Evolutionary conservation across 2,888 invertebrate genomes (phyloP).

Genomic region (Charanyca ferruginea): DNA sequence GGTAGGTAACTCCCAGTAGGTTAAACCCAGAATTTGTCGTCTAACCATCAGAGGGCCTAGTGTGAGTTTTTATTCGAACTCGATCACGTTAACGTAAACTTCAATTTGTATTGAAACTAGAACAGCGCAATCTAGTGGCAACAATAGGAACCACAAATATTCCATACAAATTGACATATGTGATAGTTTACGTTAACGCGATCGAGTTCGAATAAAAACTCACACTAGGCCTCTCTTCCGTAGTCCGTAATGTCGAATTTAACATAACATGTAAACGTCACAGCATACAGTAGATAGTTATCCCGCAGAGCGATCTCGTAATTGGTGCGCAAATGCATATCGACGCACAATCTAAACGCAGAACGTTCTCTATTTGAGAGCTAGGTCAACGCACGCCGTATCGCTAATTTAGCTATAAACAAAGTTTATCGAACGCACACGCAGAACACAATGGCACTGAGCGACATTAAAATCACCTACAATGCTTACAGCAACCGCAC

Average conservation of each 20-base stretch:
- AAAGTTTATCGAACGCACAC: constrained; percentile 88
- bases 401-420: constrained; percentile 89
- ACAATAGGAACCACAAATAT: too few species aligned
- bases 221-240: too few species aligned
- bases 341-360: constrained; percentile 77
- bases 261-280: constrained; percentile 42
- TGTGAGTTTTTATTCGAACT: too few species aligned
- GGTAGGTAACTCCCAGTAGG: not conserved
- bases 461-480: constrained; percentile 82
- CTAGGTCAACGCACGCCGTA: constrained; percentile 83
- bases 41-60: constrained; percentile 10
- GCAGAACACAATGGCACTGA: constrained; percentile 81
- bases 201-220: too few species aligned
- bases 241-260: constrained; percentile 32
- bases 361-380: constrained; percentile 80
- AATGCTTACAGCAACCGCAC: constrained; percentile 71
- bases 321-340: constrained; percentile 75
- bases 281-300: constrained; percentile 56
- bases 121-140: too few species aligned
- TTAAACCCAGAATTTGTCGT: not conserved
- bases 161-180: too few species aligned
- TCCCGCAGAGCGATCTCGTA: constrained; percentile 74
- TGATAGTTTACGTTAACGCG: too few species aligned
- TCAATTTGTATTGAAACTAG: too few species aligned
- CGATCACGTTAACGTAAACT: too few species aligned